Conservation (phyloP, 2,888 invertebrate genomes). For the Stictocephala bisonia region DNA sequence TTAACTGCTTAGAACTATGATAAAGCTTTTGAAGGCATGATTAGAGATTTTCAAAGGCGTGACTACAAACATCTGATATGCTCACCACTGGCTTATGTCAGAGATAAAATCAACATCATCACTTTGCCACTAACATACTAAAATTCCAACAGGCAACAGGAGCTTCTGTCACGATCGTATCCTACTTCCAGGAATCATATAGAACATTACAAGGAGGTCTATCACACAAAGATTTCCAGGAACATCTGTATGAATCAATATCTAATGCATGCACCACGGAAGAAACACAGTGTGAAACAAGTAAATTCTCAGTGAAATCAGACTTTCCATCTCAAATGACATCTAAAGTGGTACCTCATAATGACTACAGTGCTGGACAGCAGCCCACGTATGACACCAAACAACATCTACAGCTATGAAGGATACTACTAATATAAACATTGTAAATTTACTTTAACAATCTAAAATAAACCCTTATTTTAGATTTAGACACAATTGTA, state of each 20-base stretch:
- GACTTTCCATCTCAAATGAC: constrained; percentile 4
- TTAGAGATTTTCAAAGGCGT: not conserved
- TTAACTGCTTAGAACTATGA: not conserved
- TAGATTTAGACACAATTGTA: too few relatives aligned
- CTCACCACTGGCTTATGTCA: not conserved
- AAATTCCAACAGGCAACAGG: not conserved
- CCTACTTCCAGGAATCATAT: constrained; percentile 6
- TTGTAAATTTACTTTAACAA: too few relatives aligned
- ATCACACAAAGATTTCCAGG: not conserved
- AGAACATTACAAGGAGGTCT: not conserved
- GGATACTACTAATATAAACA: too few relatives aligned
- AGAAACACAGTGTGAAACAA: not conserved
- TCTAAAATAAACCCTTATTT: too few relatives aligned
- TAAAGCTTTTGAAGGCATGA: not conserved
- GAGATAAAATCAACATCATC: not conserved
- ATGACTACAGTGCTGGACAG: too few relatives aligned
- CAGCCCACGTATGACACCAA: too few relatives aligned
- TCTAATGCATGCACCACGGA: not conserved
- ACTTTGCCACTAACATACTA: not conserved
- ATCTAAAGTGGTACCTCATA: not conserved
- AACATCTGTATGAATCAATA: not conserved
- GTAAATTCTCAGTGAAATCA: not conserved
- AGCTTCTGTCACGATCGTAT: constrained; percentile 5
- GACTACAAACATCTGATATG: constrained; percentile 10
- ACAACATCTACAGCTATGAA: too few relatives aligned